These are phyloP conservation scores for Amazonetta brasiliensis DNA, from an alignment of 2,797 vertebrate genomes.

Conservation along the genomic window DNA sequence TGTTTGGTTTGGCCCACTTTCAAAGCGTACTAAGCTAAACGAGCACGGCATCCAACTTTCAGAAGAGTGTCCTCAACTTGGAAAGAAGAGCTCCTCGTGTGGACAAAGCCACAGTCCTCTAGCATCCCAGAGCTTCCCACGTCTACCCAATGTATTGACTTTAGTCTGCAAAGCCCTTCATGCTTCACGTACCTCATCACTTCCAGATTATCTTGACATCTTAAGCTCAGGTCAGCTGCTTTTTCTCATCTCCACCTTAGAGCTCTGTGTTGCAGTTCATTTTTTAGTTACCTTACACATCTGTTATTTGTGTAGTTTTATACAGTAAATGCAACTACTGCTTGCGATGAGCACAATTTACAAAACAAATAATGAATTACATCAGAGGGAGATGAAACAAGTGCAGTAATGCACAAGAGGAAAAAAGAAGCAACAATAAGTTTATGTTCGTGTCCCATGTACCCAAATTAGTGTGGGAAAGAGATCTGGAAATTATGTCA, in stretches of 20 bases:
- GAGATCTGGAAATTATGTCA: neutral
- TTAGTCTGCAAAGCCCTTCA: neutral
- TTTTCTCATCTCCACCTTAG: neutral
- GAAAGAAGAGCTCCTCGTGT: fast-evolving
- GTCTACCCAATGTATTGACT: fast-evolving
- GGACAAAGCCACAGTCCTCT: neutral
- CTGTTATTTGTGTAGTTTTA: neutral
- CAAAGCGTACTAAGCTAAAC: neutral
- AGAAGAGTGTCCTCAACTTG: too few species aligned
- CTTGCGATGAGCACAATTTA: neutral
- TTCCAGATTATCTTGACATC: neutral
- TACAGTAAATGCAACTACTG: neutral
- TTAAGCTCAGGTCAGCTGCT: neutral
- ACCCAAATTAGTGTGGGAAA: neutral
- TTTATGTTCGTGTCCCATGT: neutral
- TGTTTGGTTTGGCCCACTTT: fast-evolving
- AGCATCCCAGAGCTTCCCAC: neutral
- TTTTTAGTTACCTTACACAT: neutral
- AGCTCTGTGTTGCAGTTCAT: neutral
- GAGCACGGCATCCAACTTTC: neutral
- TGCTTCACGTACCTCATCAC: neutral
- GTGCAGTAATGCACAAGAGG: neutral
- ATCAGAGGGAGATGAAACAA: neutral
- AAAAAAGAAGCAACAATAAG: neutral
- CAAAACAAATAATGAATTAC: neutral